A percentile compares a stretch with the other conserved stretches of the same genome.
phyloP scores from a whole-genome alignment of 2,797 vertebrate species.

The Sciurus carolinensis region DNA sequence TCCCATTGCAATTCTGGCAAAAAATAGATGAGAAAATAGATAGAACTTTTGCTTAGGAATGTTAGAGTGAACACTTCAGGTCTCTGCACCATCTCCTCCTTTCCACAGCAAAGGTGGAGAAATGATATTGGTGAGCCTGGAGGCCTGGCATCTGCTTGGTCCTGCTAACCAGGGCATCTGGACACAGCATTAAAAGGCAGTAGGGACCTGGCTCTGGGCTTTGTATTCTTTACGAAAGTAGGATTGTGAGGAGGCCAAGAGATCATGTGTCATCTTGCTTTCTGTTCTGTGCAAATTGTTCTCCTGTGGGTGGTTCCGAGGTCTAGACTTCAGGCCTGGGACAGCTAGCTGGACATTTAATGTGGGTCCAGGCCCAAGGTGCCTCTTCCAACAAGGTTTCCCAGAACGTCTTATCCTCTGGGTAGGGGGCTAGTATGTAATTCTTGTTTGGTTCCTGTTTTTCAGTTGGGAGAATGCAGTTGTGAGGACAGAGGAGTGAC shows the following conservation, averaged over 20 bases:
- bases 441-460: too few relatives aligned
- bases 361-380: not conserved
- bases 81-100: not conserved
- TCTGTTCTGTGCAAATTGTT: not conserved
- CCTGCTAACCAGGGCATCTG: not conserved
- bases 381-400: not conserved
- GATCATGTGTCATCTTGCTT: not conserved
- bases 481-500: not conserved
- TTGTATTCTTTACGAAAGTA: not conserved
- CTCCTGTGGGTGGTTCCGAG: not conserved
- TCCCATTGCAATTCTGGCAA: not conserved
- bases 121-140: not conserved
- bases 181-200: not conserved
- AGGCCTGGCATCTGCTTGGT: too few relatives aligned
- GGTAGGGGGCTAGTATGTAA: not conserved
- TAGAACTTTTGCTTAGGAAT: not conserved
- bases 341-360: rapidly evolving
- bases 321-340: not conserved
- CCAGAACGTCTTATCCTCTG: not conserved
- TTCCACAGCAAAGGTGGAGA: not conserved
- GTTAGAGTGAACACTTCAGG: not conserved
- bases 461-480: not conserved
- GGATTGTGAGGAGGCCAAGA: not conserved
- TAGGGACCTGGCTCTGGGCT: not conserved
- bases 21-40: not conserved